These are phyloP conservation scores for Sebastes oblongus DNA, from an alignment of 2,797 vertebrate genomes.

Conservation along the genomic window DNA sequence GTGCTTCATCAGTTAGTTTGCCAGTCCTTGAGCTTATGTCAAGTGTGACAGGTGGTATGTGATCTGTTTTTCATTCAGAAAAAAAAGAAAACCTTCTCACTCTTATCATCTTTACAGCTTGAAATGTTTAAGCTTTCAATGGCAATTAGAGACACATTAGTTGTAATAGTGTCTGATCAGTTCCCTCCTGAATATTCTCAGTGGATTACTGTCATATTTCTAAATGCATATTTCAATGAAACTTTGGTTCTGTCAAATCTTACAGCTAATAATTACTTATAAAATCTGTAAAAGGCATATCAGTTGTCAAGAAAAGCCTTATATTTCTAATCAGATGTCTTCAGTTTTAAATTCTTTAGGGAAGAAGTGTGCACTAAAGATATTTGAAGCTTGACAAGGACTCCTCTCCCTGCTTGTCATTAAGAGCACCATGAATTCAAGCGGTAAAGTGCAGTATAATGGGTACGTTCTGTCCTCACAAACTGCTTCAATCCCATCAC, in stretches of 20 bases:
- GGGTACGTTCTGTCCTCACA: neutral
- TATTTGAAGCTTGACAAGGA: neutral
- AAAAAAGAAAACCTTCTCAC: neutral
- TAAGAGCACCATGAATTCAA: neutral
- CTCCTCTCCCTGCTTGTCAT: neutral
- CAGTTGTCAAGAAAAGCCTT: neutral
- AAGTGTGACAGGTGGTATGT: neutral
- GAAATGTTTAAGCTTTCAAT: conserved; percentile 9
- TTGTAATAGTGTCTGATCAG: neutral
- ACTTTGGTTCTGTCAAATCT: neutral
- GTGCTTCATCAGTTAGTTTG: neutral
- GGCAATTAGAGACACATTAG: conserved; percentile 5
- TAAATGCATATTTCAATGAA: neutral
- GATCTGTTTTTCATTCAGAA: neutral
- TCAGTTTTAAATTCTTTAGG: neutral
- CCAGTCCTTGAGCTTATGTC: conserved; percentile 1
- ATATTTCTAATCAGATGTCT: conserved; percentile 3
- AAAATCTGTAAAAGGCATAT: neutral
- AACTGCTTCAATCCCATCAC: neutral
- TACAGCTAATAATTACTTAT: neutral
- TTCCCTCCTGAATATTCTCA: neutral
- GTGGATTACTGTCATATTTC: neutral
- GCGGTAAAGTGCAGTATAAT: neutral
- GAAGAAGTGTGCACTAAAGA: neutral
- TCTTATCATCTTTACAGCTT: neutral